phyloP scores from a whole-genome alignment of 2,888 invertebrate species.

The Brachyptera putata region DNA sequence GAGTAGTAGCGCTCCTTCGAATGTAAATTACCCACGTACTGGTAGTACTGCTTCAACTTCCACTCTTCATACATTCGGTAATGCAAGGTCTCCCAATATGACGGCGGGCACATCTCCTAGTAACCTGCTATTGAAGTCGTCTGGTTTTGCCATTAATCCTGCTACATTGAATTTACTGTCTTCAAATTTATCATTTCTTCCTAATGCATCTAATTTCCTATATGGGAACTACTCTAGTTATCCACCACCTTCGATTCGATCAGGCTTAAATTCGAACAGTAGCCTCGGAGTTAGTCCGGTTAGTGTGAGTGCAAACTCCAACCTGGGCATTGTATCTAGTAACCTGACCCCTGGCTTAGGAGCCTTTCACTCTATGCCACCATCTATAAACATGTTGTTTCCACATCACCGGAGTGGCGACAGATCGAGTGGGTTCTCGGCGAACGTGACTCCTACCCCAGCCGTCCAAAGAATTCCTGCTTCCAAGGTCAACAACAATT shows the following conservation, averaged over 20 bases:
- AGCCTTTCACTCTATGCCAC: conserved; percentile 28
- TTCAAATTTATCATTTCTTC: conserved; percentile 13
- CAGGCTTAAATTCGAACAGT: not conserved
- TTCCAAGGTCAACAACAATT: too few relatives aligned
- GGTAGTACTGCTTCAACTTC: not conserved
- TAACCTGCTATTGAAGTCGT: not conserved
- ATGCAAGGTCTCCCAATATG: not conserved
- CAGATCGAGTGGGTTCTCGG: not conserved
- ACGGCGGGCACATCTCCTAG: not conserved
- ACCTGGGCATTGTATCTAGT: not conserved
- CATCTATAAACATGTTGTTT: conserved; percentile 30
- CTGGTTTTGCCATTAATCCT: conserved; percentile 1
- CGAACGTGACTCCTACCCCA: conserved; percentile 14
- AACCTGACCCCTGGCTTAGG: conserved; percentile 13
- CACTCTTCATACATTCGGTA: not conserved
- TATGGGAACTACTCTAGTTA: conserved; percentile 14
- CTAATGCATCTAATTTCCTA: conserved; percentile 16
- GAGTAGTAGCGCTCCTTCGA: not conserved
- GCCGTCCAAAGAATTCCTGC: conserved; percentile 31
- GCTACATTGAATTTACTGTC: conserved; percentile 10
- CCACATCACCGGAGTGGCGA: conserved; percentile 25
- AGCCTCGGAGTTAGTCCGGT: not conserved
- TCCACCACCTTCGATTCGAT: conserved; percentile 1
- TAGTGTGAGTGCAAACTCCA: not conserved
- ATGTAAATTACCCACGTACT: not conserved